phyloP scores from a whole-genome alignment of 2,113 vertebrate species.

The Ceyx cyanopectus region DNA sequence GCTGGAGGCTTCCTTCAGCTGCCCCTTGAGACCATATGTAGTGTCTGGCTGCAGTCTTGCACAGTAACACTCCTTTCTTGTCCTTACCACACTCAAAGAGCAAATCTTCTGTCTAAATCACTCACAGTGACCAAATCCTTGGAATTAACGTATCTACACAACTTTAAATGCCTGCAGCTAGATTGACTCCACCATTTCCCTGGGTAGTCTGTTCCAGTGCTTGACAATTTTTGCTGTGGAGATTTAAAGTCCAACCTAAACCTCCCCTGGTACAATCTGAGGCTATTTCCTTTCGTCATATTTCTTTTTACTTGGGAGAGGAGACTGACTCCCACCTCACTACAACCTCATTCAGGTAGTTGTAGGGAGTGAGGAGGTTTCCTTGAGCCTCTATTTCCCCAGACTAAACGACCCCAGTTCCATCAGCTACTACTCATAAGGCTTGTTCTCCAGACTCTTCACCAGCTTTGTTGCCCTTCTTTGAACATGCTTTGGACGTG shows the following conservation, averaged over 20 bases:
- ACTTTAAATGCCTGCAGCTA: background rate
- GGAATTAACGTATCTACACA: fast-evolving
- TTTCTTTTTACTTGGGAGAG: background rate
- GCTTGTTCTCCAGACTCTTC: background rate
- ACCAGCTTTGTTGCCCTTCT: fast-evolving
- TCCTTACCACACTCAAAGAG: background rate
- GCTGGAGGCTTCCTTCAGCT: background rate
- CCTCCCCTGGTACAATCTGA: fast-evolving
- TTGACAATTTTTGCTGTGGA: background rate
- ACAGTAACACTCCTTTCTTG: background rate
- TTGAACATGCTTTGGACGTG: background rate
- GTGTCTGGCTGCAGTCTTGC: background rate
- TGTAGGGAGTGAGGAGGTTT: fast-evolving
- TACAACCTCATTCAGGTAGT: fast-evolving
- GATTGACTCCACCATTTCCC: background rate
- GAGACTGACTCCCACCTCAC: fast-evolving
- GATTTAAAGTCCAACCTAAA: background rate
- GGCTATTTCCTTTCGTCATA: background rate
- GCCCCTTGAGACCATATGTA: background rate
- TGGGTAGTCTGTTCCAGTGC: background rate
- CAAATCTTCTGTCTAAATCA: background rate
- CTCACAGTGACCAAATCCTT: background rate
- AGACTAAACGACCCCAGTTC: background rate
- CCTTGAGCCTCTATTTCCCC: background rate
- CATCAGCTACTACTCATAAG: background rate